phyloP scores from a whole-genome alignment of 2,113 vertebrate species.

The Tetraodon nigroviridis region DNA sequence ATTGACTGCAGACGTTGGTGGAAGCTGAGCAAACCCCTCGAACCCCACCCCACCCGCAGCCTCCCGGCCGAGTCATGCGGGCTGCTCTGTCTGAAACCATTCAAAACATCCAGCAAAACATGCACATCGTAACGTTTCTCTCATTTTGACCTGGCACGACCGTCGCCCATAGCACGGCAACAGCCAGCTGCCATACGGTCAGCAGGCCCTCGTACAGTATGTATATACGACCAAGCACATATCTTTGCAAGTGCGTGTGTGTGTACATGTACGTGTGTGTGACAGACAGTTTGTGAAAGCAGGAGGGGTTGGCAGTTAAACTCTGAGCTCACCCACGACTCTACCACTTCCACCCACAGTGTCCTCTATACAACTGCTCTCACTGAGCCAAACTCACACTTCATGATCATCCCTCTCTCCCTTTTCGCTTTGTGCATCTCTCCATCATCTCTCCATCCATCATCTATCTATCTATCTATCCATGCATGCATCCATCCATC shows the following conservation, averaged over 20 bases:
- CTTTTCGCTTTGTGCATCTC: conserved; percentile 56
- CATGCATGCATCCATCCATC: conserved; percentile 33
- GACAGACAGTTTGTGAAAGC: conserved; percentile 70
- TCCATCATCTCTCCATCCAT: conserved; percentile 34
- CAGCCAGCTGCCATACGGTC: not conserved
- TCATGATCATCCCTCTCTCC: conserved; percentile 63
- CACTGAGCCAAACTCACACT: conserved; percentile 77
- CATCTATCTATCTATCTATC: conserved; percentile 15
- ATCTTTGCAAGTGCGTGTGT: not conserved
- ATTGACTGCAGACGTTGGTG: conserved; percentile 58
- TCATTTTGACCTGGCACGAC: not conserved
- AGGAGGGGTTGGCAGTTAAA: conserved; percentile 73
- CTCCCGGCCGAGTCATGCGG: conserved; percentile 20
- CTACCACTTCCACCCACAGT: conserved; percentile 77
- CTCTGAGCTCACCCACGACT: conserved; percentile 76
- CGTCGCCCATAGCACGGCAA: not conserved
- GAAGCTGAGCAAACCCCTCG: conserved; percentile 45
- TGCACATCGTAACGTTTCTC: conserved; percentile 8
- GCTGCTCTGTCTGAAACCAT: conserved; percentile 2
- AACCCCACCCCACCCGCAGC: conserved; percentile 31
- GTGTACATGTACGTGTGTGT: conserved; percentile 32
- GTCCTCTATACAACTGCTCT: conserved; percentile 78
- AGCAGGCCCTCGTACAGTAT: not conserved
- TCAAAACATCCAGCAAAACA: conserved; percentile 24
- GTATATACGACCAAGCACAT: not conserved